Conservation (phyloP, 1,140 invertebrate species). For the roundworm (Caenorhabditis elegans) region WBcel235 BX284605.5:12054501-12055000, state of each 20-base stretch:
- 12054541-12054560: slow-evolving; percentile 38
- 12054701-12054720: not conserved
- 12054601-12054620: slow-evolving; percentile 47
- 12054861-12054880: not conserved
- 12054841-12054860: slow-evolving; percentile 18
- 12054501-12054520: not conserved
- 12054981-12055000: slow-evolving; percentile 40
- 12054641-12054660: slow-evolving; percentile 40
- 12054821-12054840: slow-evolving; percentile 41
- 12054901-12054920: slow-evolving; percentile 41
- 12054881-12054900: slow-evolving; percentile 45
- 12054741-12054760: slow-evolving; percentile 40
- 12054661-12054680: slow-evolving; percentile 39
- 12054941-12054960: slow-evolving; percentile 40
- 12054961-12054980: slow-evolving; percentile 40
- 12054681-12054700: slow-evolving; percentile 14
- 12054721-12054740: not conserved
- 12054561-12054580: slow-evolving; percentile 37
- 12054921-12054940: slow-evolving; percentile 43
- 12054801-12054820: slow-evolving; percentile 24
- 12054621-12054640: slow-evolving; percentile 40
- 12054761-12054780: slow-evolving; percentile 44
- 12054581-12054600: slow-evolving; percentile 34
- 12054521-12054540: not conserved
- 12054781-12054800: slow-evolving; percentile 9